Base-by-base conservation (phyloP, 2,888 invertebrate species). In the Cyaniris semiargus region DNA sequence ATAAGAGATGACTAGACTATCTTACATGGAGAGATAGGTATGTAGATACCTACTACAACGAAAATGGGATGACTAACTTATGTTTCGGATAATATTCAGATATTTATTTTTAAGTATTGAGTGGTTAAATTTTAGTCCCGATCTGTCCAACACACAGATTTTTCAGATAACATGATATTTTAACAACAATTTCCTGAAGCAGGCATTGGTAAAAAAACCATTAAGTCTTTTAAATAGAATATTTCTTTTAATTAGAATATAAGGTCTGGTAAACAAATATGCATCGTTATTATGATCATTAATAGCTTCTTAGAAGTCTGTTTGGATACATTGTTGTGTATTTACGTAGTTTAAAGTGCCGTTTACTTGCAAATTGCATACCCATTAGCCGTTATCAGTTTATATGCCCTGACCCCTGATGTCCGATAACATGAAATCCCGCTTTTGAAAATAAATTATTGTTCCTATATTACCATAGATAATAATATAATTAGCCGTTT, bases 341-440 rank as follows among this genome's bases (percentile, higher is more conserved):
- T 27, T 66, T 27, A 66, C 27, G 66, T 18, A 66, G 66, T 31
- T 66, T 66, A 31, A 31, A 66, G 5, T 31, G 27, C 66, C 66
- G 66, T 66, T 27, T 66, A 66, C 27, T 31, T 15, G 27, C 15
- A 66, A 66, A 66, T 66, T 66, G 66, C 66, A 66, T 66, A 31
- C 27, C 27, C 66, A 66, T 66, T 66, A 66, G 66, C 27, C 18
- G 15, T 66, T 66, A 66, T 66, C 66, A 66, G 27, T 27, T 31
- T 31, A 31, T 66, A 66, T 23, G 66, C 27, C 27, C 27, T 66
- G 66, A 66, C 66, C 66, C 66, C 66, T 15, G 27, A 66, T 66
- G 66, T 27, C 27, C 66, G 66, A 66, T 66, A 31, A 66, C 60
- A 27, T 13, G 27, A 66, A 66, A 66, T 66, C 66, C 66, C 27